A percentile compares a stretch with the other conserved stretches of the same genome.
phyloP scores from a whole-genome alignment of 2,113 vertebrate genomes.

The Peucedramus taeniatus region DNA sequence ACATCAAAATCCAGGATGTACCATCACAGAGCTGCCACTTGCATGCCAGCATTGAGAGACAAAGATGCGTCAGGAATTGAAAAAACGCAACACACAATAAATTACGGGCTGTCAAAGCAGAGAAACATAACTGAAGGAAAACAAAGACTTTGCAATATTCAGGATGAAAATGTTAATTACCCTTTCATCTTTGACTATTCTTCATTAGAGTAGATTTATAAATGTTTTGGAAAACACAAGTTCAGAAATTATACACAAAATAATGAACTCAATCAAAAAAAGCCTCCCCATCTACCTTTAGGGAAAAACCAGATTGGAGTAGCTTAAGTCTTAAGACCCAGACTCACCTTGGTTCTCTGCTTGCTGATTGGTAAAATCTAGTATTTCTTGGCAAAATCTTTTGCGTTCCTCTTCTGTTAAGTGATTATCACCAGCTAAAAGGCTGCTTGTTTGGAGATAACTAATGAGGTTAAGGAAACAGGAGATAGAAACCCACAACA shows the following conservation, averaged over 20 bases:
- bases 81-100: not conserved
- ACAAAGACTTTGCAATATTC: not conserved
- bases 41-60: not conserved
- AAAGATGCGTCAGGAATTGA: not conserved
- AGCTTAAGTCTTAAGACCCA: not conserved
- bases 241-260: not conserved
- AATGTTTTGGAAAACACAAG: not conserved
- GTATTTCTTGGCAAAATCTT: slow-evolving; percentile 90
- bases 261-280: not conserved
- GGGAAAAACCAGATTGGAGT: not conserved
- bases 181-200: not conserved
- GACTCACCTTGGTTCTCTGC: slow-evolving; percentile 72
- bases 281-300: not conserved
- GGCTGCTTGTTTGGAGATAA: slow-evolving; percentile 92
- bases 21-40: not conserved
- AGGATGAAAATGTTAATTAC: not conserved
- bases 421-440: slow-evolving; percentile 87
- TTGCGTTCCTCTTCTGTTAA: slow-evolving; percentile 82
- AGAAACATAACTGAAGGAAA: not conserved
- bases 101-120: not conserved
- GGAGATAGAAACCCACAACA: not conserved
- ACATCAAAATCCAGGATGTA: not conserved
- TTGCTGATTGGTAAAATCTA: slow-evolving; percentile 78
- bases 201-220: not conserved
- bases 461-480: slow-evolving; percentile 81